Conservation (phyloP, 2,888 invertebrate genomes). For the Taphrorychus bicolor region DNA sequence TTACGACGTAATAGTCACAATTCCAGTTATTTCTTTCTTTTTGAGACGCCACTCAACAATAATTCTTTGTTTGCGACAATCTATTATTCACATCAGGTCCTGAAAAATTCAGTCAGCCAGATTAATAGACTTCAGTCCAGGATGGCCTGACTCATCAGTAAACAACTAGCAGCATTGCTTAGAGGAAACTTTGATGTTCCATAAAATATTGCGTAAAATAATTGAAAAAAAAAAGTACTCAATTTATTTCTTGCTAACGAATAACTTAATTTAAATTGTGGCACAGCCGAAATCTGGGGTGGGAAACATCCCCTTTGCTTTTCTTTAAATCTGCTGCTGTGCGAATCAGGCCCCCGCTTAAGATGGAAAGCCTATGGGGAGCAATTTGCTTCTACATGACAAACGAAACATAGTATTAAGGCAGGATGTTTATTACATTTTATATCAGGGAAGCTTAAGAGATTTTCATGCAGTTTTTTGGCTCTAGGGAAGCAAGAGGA, state of each 20-base stretch:
- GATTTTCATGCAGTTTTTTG: too few relatives aligned
- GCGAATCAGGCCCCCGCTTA: neutral
- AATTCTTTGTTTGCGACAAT: conserved; percentile 14
- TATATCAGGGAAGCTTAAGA: too few relatives aligned
- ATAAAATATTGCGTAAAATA: neutral
- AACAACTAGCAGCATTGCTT: conserved; percentile 8
- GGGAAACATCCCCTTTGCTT: neutral
- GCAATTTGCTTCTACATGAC: neutral
- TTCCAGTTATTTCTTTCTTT: conserved; percentile 5
- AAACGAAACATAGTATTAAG: too few relatives aligned
- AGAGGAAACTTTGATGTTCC: neutral
- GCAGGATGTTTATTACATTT: too few relatives aligned
- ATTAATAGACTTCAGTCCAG: conserved; percentile 14
- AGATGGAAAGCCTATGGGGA: neutral
- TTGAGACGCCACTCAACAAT: conserved; percentile 10
- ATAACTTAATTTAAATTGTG: neutral
- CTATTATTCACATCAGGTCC: conserved; percentile 17
- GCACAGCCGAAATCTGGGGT: neutral
- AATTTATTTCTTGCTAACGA: neutral
- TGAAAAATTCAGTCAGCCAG: conserved; percentile 2
- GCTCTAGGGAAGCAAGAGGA: too few relatives aligned
- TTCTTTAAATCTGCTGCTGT: neutral
- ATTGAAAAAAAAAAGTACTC: neutral
- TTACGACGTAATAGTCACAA: conserved; percentile 15
- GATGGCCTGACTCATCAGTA: conserved; percentile 5